A percentile compares a stretch with the other conserved stretches of the same genome.
Evolutionary conservation across 2,888 invertebrate species (phyloP).

Genomic region (Nemotelus pantherinus): DNA sequence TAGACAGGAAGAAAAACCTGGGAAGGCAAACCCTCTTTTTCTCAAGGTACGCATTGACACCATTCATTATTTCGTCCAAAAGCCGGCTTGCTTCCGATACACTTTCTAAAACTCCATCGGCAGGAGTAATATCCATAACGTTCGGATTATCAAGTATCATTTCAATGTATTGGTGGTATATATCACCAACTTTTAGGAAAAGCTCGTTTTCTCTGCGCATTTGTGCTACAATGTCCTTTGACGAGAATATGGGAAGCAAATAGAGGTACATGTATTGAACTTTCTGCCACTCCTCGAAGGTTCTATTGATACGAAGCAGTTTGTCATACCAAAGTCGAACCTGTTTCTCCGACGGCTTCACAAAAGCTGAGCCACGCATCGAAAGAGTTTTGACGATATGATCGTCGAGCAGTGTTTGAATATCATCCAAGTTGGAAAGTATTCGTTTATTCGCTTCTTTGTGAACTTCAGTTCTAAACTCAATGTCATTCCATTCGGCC

Average conservation of each 20-base stretch:
- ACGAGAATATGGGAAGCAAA: conserved; percentile 74
- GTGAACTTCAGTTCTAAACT: conserved; percentile 68
- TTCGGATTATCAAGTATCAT: conserved; percentile 59
- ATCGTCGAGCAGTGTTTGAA: conserved; percentile 73
- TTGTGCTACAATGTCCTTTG: conserved; percentile 71
- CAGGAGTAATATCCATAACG: conserved; percentile 67
- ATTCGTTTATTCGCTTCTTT: conserved; percentile 74
- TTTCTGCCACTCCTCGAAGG: conserved; percentile 72
- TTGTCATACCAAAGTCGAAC: conserved; percentile 70
- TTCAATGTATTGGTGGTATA: conserved; percentile 65
- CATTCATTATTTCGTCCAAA: conserved; percentile 71
- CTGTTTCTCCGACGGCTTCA: conserved; percentile 70
- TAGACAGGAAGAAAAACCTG: conserved; percentile 80
- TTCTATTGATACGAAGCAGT: conserved; percentile 67
- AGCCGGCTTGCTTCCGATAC: conserved; percentile 69
- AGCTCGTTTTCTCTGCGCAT: conserved; percentile 73
- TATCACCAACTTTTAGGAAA: conserved; percentile 67
- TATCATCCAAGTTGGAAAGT: conserved; percentile 72
- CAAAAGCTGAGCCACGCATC: conserved; percentile 78
- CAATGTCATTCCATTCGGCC: conserved; percentile 72
- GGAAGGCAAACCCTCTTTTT: conserved; percentile 74
- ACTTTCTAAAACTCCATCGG: conserved; percentile 74
- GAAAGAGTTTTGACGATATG: conserved; percentile 75
- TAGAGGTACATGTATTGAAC: conserved; percentile 74
- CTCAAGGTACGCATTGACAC: conserved; percentile 73